These are phyloP conservation scores for Anguilla megastoma DNA, from an alignment of 2,797 vertebrate species.

Conservation along the genomic window DNA sequence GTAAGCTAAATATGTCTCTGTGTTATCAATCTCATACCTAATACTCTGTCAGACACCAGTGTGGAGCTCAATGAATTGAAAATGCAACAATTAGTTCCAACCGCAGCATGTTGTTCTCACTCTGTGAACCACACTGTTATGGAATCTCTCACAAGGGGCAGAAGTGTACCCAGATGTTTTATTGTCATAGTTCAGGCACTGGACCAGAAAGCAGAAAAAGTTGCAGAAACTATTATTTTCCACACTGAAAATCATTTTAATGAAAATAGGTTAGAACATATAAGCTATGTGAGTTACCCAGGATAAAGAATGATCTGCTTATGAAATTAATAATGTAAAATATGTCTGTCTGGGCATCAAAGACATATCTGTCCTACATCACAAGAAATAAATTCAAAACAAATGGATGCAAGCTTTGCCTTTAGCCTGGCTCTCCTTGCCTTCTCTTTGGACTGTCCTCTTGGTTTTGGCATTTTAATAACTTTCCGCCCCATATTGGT, in stretches of 20 bases:
- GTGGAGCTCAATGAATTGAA: background rate
- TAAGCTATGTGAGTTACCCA: background rate
- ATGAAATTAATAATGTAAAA: slow-evolving; percentile 13
- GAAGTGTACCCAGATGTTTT: background rate
- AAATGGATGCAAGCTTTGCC: slow-evolving; percentile 42
- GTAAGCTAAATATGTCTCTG: background rate
- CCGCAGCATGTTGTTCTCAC: background rate
- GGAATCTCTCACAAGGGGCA: background rate
- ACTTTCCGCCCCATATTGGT: slow-evolving; percentile 57
- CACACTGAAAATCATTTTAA: background rate
- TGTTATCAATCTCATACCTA: background rate
- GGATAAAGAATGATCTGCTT: background rate
- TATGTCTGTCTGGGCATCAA: slow-evolving; percentile 14
- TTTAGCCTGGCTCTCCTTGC: slow-evolving; percentile 49
- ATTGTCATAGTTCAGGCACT: background rate
- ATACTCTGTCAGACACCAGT: background rate
- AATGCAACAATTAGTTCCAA: background rate
- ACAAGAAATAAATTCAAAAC: slow-evolving; percentile 10
- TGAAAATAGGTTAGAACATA: background rate
- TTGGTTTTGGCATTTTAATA: slow-evolving; percentile 55
- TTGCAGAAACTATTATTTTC: background rate
- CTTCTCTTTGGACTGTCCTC: slow-evolving; percentile 57
- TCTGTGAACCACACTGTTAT: background rate
- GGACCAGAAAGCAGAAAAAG: background rate
- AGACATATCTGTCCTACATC: background rate